Evolutionary conservation across 2,113 vertebrate species (phyloP).

Genomic region (Cavia aperea): DNA sequence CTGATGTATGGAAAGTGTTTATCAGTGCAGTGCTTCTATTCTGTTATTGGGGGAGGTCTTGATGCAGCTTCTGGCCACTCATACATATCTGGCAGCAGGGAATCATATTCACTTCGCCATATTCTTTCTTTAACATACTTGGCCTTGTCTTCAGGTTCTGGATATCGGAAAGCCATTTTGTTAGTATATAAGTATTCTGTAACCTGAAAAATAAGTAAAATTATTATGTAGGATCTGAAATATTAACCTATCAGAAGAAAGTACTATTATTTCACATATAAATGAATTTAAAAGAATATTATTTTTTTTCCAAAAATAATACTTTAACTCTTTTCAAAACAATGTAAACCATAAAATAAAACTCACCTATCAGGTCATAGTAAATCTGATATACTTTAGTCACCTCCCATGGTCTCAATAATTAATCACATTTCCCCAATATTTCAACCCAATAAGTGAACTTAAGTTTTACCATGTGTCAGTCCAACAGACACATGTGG

Average conservation of each 20-base stretch:
- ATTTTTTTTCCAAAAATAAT: neutral
- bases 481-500: neutral
- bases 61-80: conserved; percentile 86
- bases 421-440: neutral
- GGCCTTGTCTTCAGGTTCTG: conserved; percentile 90
- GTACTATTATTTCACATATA: neutral
- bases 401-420: neutral
- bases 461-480: neutral
- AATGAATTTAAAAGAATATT: neutral
- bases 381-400: neutral
- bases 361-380: neutral
- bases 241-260: neutral
- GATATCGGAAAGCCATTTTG: conserved; percentile 95
- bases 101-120: conserved; percentile 91
- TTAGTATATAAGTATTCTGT: conserved; percentile 90
- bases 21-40: conserved; percentile 10
- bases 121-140: conserved; percentile 82
- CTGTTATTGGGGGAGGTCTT: conserved; percentile 72
- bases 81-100: conserved; percentile 91
- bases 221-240: neutral
- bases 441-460: neutral
- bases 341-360: conserved; percentile 19
- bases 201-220: conserved; percentile 78
- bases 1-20: conserved; percentile 56
- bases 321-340: conserved; percentile 33